Conservation (phyloP, 2,113 vertebrate genomes). For the Myocastor coypus region DNA sequence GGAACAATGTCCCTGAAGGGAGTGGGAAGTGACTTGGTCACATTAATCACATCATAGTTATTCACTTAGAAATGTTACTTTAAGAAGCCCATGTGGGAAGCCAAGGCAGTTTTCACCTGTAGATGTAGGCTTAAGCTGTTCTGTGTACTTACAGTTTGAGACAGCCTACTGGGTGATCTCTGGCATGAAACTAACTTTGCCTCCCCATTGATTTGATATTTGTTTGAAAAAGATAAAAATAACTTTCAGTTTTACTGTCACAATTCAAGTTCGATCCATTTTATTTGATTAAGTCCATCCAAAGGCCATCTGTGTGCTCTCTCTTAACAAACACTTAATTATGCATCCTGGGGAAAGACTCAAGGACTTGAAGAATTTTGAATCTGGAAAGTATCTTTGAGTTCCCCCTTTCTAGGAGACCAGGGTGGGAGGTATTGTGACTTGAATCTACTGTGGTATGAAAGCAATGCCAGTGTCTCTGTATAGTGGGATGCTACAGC, state of each 20-base stretch:
- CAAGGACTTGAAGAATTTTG: conserved; percentile 30
- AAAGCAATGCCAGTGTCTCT: background rate
- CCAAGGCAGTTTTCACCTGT: background rate
- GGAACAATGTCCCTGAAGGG: background rate
- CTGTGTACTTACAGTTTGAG: background rate
- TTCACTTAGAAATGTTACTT: conserved; percentile 32
- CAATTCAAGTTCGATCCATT: conserved; percentile 16
- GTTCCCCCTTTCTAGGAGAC: background rate
- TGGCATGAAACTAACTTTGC: background rate
- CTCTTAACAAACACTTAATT: background rate
- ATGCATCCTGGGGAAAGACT: background rate
- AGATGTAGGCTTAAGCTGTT: background rate
- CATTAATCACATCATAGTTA: background rate
- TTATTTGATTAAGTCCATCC: conserved; percentile 16
- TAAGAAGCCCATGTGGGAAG: background rate
- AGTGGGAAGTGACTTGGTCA: background rate
- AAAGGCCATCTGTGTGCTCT: background rate
- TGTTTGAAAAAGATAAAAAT: conserved; percentile 50
- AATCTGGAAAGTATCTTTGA: background rate
- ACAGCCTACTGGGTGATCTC: background rate
- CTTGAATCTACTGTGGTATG: background rate
- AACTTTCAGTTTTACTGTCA: background rate
- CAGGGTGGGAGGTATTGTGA: background rate
- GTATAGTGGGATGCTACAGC: background rate
- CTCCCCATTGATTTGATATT: conserved; percentile 41